A percentile compares a stretch with the other conserved stretches of the same genome.
Conservation (phyloP, 2,797 vertebrate genomes). For the Myripristis jacobus region DNA sequence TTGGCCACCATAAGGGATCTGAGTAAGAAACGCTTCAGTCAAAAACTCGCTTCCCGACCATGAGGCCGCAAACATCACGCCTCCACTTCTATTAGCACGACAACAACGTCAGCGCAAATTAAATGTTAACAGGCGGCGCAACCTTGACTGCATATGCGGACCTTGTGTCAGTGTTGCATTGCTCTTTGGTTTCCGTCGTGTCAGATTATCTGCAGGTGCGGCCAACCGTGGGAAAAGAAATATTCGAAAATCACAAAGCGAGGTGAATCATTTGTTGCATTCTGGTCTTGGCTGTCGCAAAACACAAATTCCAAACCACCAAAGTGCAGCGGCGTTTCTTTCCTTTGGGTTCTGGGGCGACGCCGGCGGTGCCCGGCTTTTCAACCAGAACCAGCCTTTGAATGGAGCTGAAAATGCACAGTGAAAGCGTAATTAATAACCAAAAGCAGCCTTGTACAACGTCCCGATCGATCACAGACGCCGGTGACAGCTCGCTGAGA, state of each 20-base stretch:
- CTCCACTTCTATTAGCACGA: background rate
- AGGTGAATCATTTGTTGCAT: constrained; percentile 13
- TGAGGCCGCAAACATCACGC: background rate
- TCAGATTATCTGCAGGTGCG: constrained; percentile 24
- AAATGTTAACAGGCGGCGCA: background rate
- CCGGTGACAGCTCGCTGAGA: constrained; percentile 48
- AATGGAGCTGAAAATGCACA: constrained; percentile 3
- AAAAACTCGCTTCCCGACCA: background rate
- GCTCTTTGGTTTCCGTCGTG: background rate
- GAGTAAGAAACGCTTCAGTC: background rate
- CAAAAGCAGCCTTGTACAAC: constrained; percentile 7
- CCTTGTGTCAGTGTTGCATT: background rate
- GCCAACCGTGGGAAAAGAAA: background rate
- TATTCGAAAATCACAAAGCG: background rate
- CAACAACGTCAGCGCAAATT: background rate
- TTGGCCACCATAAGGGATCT: background rate
- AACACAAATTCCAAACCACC: background rate
- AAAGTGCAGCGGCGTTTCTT: background rate
- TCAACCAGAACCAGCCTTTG: constrained; percentile 12
- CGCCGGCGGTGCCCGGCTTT: background rate
- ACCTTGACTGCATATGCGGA: background rate
- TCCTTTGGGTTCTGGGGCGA: background rate
- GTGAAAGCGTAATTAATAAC: constrained; percentile 30
- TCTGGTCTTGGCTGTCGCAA: constrained; percentile 21
- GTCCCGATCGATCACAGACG: constrained; percentile 37